These are phyloP conservation scores for Philopotamus ludificatus DNA, from an alignment of 1,140 invertebrate species.

Conservation along the genomic window DNA sequence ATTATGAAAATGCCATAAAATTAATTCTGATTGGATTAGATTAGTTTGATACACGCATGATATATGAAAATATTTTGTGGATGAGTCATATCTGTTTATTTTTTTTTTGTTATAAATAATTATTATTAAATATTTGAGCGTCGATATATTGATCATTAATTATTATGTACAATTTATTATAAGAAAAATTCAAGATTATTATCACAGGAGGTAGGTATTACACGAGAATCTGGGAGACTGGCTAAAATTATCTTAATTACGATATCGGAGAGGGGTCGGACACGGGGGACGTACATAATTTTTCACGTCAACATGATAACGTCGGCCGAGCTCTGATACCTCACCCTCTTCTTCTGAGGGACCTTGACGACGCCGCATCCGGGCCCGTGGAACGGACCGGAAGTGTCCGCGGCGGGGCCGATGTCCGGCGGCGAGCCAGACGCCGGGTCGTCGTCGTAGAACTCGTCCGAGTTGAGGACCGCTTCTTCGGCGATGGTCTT, in stretches of 20 bases:
- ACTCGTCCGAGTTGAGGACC: slow-evolving; percentile 23
- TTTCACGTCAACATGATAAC: slow-evolving; percentile 38
- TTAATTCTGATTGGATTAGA: too few species aligned
- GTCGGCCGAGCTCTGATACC: slow-evolving; percentile 35
- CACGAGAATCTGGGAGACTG: too few species aligned
- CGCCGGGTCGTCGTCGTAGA: slow-evolving; percentile 22
- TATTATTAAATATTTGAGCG: too few species aligned
- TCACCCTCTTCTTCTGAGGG: slow-evolving; percentile 34
- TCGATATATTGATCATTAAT: slow-evolving; percentile 1
- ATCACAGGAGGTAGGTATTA: neutral
- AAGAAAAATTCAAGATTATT: neutral
- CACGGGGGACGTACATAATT: neutral
- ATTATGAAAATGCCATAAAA: too few species aligned
- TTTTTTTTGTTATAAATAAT: too few species aligned
- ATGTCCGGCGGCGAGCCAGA: neutral
- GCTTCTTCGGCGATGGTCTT: slow-evolving; percentile 38
- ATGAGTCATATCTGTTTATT: too few species aligned
- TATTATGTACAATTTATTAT: neutral
- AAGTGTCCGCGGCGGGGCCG: neutral
- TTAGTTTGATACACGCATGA: too few species aligned
- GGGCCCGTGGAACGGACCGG: slow-evolving; percentile 4
- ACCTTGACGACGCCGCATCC: slow-evolving; percentile 5
- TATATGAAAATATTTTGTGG: too few species aligned
- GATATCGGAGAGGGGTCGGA: too few species aligned
- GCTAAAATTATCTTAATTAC: too few species aligned